Evolutionary conservation across 2,797 vertebrate species (phyloP).

Genomic region (Xenopus petersii): DNA sequence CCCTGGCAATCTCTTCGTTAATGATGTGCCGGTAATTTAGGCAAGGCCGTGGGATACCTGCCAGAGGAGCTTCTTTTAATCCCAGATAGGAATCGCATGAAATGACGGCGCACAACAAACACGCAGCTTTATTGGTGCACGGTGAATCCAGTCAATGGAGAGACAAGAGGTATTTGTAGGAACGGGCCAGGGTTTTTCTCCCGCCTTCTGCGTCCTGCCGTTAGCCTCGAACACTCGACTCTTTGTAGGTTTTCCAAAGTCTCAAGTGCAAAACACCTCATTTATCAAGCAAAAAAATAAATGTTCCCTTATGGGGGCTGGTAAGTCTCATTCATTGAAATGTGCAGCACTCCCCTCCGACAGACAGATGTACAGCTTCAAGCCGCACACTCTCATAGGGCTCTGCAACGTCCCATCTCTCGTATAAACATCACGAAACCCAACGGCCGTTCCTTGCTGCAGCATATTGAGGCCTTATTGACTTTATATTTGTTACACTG

Average conservation of each 20-base stretch:
- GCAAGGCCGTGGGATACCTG: too few species aligned
- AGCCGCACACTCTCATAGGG: background rate
- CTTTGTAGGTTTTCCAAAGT: slow-evolving; percentile 36
- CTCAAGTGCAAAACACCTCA: slow-evolving; percentile 34
- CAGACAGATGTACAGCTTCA: slow-evolving; percentile 12
- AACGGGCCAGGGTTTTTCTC: slow-evolving; percentile 8
- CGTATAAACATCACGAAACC: too few species aligned
- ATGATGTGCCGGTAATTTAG: too few species aligned
- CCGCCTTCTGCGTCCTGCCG: slow-evolving; percentile 12
- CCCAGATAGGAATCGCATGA: too few species aligned
- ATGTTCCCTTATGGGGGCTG: slow-evolving; percentile 33
- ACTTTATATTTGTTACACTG: too few species aligned
- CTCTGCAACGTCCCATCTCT: too few species aligned
- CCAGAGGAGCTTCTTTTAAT: too few species aligned
- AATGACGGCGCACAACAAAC: too few species aligned
- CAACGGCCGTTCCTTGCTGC: too few species aligned
- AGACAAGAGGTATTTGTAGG: background rate
- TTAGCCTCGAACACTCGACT: slow-evolving; percentile 32
- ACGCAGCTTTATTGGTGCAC: background rate
- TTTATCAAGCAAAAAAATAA: slow-evolving; percentile 35
- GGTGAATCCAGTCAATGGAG: background rate
- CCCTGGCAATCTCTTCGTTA: too few species aligned
- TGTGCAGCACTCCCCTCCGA: slow-evolving; percentile 9
- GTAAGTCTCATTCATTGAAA: slow-evolving; percentile 33
- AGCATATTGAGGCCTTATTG: too few species aligned